Conservation (phyloP, 2,113 vertebrate genomes). For the Macquaria ambigua region DNA sequence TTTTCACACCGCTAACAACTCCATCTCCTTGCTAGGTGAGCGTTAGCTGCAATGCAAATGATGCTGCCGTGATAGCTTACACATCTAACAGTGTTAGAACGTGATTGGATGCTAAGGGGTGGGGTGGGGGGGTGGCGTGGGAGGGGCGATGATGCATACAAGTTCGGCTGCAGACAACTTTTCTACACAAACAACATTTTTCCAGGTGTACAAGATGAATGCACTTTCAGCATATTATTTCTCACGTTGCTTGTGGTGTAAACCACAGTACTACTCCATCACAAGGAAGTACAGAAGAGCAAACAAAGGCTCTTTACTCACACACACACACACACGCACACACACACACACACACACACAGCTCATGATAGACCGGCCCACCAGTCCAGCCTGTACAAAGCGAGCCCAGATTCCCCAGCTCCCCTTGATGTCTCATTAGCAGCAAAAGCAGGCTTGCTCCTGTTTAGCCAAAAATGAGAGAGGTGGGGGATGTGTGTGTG, state of each 20-base stretch:
- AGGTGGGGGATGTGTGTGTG: conserved; percentile 1
- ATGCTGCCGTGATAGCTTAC: conserved; percentile 13
- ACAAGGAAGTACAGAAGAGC: conserved; percentile 18
- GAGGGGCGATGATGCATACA: neutral
- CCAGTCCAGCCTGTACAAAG: conserved; percentile 36
- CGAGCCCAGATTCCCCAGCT: conserved; percentile 53
- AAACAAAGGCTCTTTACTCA: conserved; percentile 28
- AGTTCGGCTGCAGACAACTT: conserved; percentile 19
- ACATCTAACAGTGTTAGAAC: conserved; percentile 26
- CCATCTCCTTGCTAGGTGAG: conserved; percentile 41
- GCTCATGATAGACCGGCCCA: conserved; percentile 24
- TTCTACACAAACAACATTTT: neutral
- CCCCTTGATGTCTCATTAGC: conserved; percentile 76
- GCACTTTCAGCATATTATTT: neutral
- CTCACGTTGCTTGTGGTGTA: conserved; percentile 6
- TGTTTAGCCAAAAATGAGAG: conserved; percentile 50
- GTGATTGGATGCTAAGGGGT: neutral
- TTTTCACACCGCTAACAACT: conserved; percentile 45
- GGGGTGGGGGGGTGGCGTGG: too few species aligned
- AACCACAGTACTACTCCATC: conserved; percentile 27
- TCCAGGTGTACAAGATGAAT: conserved; percentile 4
- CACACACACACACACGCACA: conserved; percentile 23
- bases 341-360: conserved; percentile 22
- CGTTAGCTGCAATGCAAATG: conserved; percentile 31
- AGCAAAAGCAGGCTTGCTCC: conserved; percentile 65